Evolutionary conservation across 2,797 vertebrate species (phyloP).

Genomic region (Vultur gryphus): DNA sequence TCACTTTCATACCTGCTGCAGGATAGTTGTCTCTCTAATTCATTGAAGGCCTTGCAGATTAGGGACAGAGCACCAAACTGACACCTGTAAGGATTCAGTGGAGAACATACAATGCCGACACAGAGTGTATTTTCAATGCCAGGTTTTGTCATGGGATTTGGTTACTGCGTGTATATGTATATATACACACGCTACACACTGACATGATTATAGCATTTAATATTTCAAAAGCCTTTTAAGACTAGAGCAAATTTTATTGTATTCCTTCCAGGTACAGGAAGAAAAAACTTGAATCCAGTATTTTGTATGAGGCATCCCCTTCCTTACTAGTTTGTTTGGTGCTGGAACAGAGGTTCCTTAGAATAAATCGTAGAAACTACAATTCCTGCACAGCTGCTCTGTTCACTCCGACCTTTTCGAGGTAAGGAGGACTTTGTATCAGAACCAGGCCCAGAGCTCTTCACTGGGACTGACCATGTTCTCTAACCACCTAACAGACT

Average conservation of each 20-base stretch:
- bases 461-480: neutral
- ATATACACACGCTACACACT: neutral
- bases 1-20: neutral
- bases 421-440: neutral
- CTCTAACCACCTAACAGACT: neutral
- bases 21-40: neutral
- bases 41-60: neutral
- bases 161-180: neutral
- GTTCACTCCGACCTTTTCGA: accelerated
- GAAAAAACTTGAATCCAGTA: neutral
- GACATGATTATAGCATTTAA: neutral
- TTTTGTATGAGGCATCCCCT: neutral
- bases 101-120: accelerated
- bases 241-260: neutral
- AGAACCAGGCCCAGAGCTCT: neutral
- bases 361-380: neutral
- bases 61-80: neutral
- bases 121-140: neutral
- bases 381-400: neutral
- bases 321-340: neutral
- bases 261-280: neutral
- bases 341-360: neutral
- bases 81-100: neutral
- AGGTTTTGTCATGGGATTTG: neutral
- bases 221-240: neutral